Evolutionary conservation across 92 coral and sea anemone species (phyloP), one percentile per base, ranked within the genome.

Genomic region (Porites rus): DNA sequence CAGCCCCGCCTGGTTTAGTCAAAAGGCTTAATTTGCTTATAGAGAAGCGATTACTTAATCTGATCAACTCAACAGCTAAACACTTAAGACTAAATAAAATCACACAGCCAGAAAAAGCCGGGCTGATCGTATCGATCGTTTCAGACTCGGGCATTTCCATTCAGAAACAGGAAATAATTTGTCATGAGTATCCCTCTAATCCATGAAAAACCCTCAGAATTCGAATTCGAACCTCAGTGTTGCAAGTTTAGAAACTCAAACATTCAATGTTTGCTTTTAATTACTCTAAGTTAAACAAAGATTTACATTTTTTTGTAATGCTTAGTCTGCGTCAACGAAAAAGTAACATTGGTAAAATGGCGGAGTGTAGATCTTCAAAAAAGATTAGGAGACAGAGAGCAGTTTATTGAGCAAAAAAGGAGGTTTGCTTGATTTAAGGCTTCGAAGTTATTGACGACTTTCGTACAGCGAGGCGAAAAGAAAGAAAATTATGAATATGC

Each of bases 241-340:
- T 38, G 46, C 5, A 38, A 38, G 46, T 38, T 38, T 38, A 38
- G 5, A 38, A 38, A 38, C 46, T 38, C 46, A 4, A 3, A 4
- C 6, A 51, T 18, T 51, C 8, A 14, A 50, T 79, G 70, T 77
- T 61, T 77, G 81, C 70, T 61, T 51, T 50, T 38, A 65, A 64
- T 65, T 51, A 50, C 12, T 46, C 68, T 10, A 10, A 2, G 18
- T 16, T 21, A 74, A 51, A 64, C 31, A 53, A 79, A 13, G 3
- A 78, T 78, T 51, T 78, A 64, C 84, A 79, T 67, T 13, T 67
- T 51, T 14, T 25, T 38, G 46, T 38, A 38, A 38, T 56, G 16
- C 61, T 9, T 14, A 56, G 16, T 56, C 61, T 56, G 61, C 16
- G 16, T 56, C 13, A 38, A 38, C 6, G 46, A 38, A 38, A 38